Evolutionary conservation across 2,888 invertebrate genomes (phyloP), one percentile per base, ranked within the genome.

Genomic region (Campaea margaritaria): DNA sequence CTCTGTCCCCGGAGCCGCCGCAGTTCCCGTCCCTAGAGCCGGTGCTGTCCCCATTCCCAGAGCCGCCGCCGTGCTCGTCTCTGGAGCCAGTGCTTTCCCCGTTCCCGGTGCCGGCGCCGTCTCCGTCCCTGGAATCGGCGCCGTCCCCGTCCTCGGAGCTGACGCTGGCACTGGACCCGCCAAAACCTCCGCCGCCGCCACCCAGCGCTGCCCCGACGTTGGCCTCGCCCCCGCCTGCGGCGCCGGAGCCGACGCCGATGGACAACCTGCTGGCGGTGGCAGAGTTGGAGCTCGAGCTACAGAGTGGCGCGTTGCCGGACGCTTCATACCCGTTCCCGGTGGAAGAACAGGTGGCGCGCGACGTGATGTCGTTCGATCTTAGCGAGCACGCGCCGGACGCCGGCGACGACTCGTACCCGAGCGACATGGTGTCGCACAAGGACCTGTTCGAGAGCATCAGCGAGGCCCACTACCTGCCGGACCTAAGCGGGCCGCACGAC

Each of bases 261-360:
- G 94, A 94, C 79, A 94, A 93, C 82, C 85, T 94, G 73, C 90
- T 94, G 60, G 94, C 94, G 54, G 94, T 94, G 60, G 94, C 94
- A 63, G 94, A 94, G 83, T 89, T 94, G 52, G 94, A 94, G 82
- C 93, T 94, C 75, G 93, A 94, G 80, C 94, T 94, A 82, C 94
- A 94, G 78, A 85, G 86, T 76, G 79, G 85, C 68, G 80, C 81
- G 59, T 70, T 81, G 54, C 79, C 71, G 31, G 76, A 74, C 48
- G 73, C 73, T 36, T 77, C 75, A 56, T 87, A 84, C 75, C 70
- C 80, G 15, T 90, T 89, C 76, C 74, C 89, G 49, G 83, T 88
- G 36, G 83, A 82, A 56, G 90, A 89, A 60, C 82, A 84, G 59
- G 86, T 82, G 55, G 83, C 86, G 34, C 79, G 86, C 12, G 88